phyloP scores from a whole-genome alignment of 2,888 invertebrate species.

The Caenorhabditis imperialis region DNA sequence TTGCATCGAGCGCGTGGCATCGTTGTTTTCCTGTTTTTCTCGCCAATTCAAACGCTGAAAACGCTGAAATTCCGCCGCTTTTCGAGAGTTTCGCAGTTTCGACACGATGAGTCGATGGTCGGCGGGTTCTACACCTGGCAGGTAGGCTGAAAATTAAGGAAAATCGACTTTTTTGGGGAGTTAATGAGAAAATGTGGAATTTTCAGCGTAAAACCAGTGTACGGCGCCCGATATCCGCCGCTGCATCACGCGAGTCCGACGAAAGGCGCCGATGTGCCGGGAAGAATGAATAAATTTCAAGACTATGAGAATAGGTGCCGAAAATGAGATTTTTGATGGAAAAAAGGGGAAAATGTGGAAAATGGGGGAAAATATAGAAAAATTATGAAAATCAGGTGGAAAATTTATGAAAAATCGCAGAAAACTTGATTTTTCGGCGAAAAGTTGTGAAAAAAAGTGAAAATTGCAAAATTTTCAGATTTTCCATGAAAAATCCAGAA shows the following conservation, averaged over 20 bases:
- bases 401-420: too few relatives aligned
- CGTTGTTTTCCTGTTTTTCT: neutral
- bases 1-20: conserved; percentile 42
- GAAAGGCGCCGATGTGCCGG: conserved; percentile 41
- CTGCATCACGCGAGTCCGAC: conserved; percentile 63
- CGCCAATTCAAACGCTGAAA: too few relatives aligned
- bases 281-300: conserved; percentile 68
- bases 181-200: too few relatives aligned
- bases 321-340: too few relatives aligned
- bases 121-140: conserved; percentile 63
- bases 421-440: too few relatives aligned
- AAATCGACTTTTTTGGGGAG: neutral
- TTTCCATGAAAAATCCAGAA: neutral
- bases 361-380: too few relatives aligned
- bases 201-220: conserved; percentile 76
- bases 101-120: conserved; percentile 66
- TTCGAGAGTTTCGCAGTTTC: conserved; percentile 15
- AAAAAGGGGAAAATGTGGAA: neutral
- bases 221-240: conserved; percentile 77
- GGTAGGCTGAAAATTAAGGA: conserved; percentile 45
- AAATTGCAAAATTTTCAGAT: neutral
- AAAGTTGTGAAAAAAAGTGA: neutral
- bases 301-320: conserved; percentile 76
- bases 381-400: neutral
- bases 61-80: too few relatives aligned